Percentiles rank a stretch among this genome's conserved stretches.
phyloP scores from a whole-genome alignment of 2,888 invertebrate genomes.

The Bugula neritina region DNA sequence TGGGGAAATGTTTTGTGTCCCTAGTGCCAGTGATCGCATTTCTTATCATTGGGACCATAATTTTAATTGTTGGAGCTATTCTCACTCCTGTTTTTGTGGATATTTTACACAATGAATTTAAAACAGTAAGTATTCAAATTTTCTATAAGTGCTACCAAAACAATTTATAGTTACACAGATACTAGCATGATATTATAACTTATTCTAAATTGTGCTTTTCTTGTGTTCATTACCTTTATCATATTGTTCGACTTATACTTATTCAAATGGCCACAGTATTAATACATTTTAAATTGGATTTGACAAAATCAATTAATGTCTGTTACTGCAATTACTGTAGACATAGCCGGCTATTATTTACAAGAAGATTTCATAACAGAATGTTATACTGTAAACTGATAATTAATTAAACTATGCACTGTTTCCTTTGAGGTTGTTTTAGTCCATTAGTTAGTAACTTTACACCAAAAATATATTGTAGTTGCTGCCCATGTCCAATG shows the following conservation, averaged over 20 bases:
- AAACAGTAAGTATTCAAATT: neutral
- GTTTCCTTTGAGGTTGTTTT: too few relatives aligned
- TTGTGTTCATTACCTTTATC: neutral
- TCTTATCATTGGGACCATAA: neutral
- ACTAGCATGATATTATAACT: neutral
- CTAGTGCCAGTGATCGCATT: neutral
- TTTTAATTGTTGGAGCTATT: neutral
- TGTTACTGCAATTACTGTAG: too few relatives aligned
- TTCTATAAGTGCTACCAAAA: too few relatives aligned
- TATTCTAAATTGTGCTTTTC: neutral
- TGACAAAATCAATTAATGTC: too few relatives aligned
- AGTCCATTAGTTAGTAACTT: neutral
- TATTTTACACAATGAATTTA: constrained; percentile 2
- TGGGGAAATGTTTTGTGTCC: neutral
- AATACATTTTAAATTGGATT: too few relatives aligned
- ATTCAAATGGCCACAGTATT: too few relatives aligned
- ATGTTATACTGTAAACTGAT: too few relatives aligned
- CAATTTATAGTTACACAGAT: neutral
- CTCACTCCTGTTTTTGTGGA: neutral
- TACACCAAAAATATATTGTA: neutral
- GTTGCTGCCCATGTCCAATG: constrained; percentile 15
- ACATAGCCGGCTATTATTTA: too few relatives aligned
- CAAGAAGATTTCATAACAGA: too few relatives aligned
- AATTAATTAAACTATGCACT: too few relatives aligned
- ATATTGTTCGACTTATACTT: too few relatives aligned